phyloP scores from a whole-genome alignment of 1,140 invertebrate species.

The Ceratina japonica region DNA sequence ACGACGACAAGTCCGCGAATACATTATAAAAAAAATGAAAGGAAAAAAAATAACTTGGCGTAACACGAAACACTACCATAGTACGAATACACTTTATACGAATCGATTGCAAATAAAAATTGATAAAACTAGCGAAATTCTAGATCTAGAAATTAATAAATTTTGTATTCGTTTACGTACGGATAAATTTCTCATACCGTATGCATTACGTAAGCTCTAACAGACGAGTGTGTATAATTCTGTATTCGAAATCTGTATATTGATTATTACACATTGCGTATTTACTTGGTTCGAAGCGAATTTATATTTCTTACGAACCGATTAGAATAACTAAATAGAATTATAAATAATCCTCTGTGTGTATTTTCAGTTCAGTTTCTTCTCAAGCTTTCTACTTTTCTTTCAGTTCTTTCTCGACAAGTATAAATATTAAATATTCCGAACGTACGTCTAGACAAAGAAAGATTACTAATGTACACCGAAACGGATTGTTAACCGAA shows the following conservation, averaged over 20 bases:
- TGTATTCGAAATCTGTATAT: slow-evolving; percentile 10
- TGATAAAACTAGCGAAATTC: not conserved
- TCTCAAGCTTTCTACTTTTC: not conserved
- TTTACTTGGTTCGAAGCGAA: slow-evolving; percentile 5
- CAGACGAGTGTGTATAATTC: slow-evolving; percentile 18
- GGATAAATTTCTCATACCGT: slow-evolving; percentile 5
- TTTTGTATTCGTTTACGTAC: slow-evolving; percentile 18
- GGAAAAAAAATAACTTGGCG: not conserved
- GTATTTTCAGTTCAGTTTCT: slow-evolving; percentile 10
- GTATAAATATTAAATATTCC: not conserved
- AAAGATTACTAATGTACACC: not conserved
- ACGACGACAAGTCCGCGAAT: not conserved
- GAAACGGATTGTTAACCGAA: not conserved
- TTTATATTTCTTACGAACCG: not conserved
- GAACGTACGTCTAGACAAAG: not conserved
- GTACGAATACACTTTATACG: not conserved
- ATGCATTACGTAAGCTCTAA: slow-evolving; percentile 15
- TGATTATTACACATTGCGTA: not conserved
- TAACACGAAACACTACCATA: not conserved
- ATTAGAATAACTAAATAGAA: not conserved
- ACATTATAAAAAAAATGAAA: too few species aligned
- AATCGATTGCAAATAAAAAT: not conserved
- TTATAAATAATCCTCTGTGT: not conserved
- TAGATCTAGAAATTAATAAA: not conserved
- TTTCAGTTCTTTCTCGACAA: not conserved